These are phyloP conservation scores for Sarcophaga rosellei DNA, from an alignment of 2,888 invertebrate genomes.

Conservation along the genomic window DNA sequence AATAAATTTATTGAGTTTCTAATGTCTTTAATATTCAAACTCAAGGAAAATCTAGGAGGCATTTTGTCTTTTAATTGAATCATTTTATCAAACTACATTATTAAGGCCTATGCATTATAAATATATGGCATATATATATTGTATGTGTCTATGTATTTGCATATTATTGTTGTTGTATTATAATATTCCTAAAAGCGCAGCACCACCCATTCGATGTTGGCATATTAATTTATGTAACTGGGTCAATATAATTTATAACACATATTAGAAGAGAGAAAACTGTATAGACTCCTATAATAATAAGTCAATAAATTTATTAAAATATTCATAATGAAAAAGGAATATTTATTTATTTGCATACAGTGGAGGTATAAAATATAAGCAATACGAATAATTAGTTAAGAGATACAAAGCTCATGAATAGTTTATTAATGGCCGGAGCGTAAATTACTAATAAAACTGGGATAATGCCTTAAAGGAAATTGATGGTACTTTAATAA, in stretches of 20 bases:
- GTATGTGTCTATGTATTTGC: too few relatives aligned
- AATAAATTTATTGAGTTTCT: too few relatives aligned
- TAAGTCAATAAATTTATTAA: not conserved
- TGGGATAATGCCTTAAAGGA: too few relatives aligned
- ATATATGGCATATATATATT: too few relatives aligned
- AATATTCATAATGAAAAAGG: not conserved
- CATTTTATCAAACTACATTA: slow-evolving; percentile 44
- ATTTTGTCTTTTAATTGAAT: slow-evolving; percentile 65
- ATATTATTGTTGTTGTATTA: not conserved
- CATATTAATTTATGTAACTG: slow-evolving; percentile 51
- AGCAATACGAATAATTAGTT: too few relatives aligned
- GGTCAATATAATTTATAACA: slow-evolving; percentile 38
- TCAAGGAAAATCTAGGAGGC: not conserved
- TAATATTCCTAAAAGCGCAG: not conserved
- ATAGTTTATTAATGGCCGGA: too few relatives aligned
- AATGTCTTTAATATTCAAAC: too few relatives aligned
- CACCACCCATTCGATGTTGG: slow-evolving; percentile 47
- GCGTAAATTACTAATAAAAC: too few relatives aligned
- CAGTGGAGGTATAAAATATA: too few relatives aligned
- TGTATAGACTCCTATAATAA: not conserved
- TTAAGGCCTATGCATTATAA: too few relatives aligned
- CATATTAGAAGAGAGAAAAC: not conserved
- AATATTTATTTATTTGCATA: not conserved
- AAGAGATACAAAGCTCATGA: too few relatives aligned
- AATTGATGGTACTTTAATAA: too few relatives aligned